Conservation (phyloP, 2,113 vertebrate species). For the Panurus biarmicus region DNA sequence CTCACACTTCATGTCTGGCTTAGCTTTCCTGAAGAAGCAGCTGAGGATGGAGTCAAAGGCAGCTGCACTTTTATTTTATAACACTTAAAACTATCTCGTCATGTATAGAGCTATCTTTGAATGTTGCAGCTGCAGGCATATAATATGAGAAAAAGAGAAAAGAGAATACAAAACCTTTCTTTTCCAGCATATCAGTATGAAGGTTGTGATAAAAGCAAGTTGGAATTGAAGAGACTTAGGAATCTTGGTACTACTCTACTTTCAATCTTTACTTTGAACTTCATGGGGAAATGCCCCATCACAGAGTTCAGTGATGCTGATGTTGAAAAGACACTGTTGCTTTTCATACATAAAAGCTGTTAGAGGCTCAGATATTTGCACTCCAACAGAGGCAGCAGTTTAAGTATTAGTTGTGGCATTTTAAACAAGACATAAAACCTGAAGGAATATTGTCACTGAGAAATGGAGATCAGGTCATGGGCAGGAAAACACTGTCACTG, state of each 20-base stretch:
- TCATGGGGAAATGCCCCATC: not conserved
- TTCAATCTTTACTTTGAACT: not conserved
- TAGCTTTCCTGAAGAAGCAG: not conserved
- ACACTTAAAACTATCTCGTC: not conserved
- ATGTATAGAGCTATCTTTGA: not conserved
- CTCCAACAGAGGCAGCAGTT: not conserved
- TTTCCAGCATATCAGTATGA: not conserved
- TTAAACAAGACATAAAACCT: not conserved
- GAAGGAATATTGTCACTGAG: not conserved
- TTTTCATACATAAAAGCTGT: not conserved
- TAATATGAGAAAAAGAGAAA: not conserved
- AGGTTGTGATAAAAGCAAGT: not conserved
- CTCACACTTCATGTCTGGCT: not conserved
- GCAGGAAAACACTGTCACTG: not conserved
- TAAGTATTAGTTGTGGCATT: not conserved
- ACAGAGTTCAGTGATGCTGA: not conserved
- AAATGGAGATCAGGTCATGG: not conserved
- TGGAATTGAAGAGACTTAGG: not conserved
- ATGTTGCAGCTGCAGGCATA: not conserved
- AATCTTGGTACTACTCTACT: not conserved
- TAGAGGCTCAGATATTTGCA: not conserved
- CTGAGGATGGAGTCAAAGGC: not conserved
- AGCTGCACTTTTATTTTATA: not conserved
- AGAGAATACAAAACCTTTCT: not conserved
- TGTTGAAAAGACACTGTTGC: not conserved